Evolutionary conservation across 2,888 invertebrate species (phyloP).

Genomic region (Caenorhabditis wallacei): DNA sequence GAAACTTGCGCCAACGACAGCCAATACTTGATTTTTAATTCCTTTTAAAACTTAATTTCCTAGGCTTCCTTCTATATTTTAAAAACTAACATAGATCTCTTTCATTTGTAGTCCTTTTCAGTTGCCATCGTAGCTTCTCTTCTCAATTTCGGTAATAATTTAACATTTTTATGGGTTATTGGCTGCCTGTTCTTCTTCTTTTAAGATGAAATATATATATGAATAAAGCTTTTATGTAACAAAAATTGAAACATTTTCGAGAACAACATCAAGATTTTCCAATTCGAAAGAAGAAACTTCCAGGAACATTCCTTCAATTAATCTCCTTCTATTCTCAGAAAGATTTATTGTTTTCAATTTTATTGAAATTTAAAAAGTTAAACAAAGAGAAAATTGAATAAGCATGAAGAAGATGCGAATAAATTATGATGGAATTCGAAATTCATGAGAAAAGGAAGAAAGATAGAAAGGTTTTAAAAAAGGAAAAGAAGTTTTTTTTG

Average conservation of each 20-base stretch:
- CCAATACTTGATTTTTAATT: slow-evolving; percentile 13
- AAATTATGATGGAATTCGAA: no score
- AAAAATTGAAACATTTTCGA: slow-evolving; percentile 11
- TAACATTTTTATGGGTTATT: slow-evolving; percentile 23
- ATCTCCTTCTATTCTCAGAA: no score
- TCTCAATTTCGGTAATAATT: slow-evolving; percentile 13
- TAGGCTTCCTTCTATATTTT: slow-evolving; percentile 11
- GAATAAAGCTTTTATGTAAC: neutral
- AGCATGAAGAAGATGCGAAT: no score
- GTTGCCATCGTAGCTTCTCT: slow-evolving; percentile 5
- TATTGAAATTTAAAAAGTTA: no score
- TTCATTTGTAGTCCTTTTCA: slow-evolving; percentile 38
- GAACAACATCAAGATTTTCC: neutral
- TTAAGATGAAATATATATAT: neutral
- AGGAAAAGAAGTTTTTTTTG: no score
- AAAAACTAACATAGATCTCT: slow-evolving; percentile 50
- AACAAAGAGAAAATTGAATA: no score
- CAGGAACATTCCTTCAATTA: no score
- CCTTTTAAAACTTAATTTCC: slow-evolving; percentile 6
- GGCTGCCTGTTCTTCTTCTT: slow-evolving; percentile 12
- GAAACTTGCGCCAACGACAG: slow-evolving; percentile 44
- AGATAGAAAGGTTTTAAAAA: no score
- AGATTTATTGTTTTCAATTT: no score
- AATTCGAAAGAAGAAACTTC: no score
- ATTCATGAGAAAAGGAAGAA: no score